Base-by-base conservation (phyloP, 1,140 invertebrate species). In the Aporrectodea caliginosa region DNA sequence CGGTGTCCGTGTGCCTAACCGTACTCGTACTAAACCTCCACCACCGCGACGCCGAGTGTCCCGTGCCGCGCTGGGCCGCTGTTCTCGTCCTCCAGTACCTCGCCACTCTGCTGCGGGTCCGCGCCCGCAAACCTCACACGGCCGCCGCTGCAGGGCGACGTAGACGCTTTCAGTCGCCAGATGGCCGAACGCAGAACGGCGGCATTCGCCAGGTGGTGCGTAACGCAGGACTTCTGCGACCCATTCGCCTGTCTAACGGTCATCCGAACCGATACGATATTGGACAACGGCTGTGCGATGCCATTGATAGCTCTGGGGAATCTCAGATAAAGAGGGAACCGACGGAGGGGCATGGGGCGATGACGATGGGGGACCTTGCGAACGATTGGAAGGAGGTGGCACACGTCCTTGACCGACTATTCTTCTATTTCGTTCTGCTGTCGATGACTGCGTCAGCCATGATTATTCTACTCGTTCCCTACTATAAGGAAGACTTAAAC, bases 1-100 rank as follows among this genome's bases (percentile, higher is more conserved):
- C 97, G 84, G 96, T 97, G 86, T 98, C 96, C 80, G 97, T 99
- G 85, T 95, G 99, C 85, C 96, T 96, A 88, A 99, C 98, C 79
- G 98, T 99, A 84, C 92, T 99, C 85, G 98, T 99, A 86, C 92
- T 99, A 84, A 99, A 99, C 91, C 98, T 98, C 90, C 98, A 99
- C 91, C 97, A 99, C 91, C 92, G 97, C 85, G 84, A 84, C 73
- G 73, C 43, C 58, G 78, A 77, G 29, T 72, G 78, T 14, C 73
- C 78, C 16, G 78, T 79, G 1, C 78, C 78, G 14, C 35, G 32
- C n/a, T 77, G 73, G 78, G 30, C 69, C 27, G 16, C 34, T 16
- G 43, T 79, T 1, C 73, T 79, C 34, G 43, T 79, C n/a, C 74
- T 79, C 35, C 12, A 68, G 6, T 79, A 70, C n/a, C 78, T 79